Conservation (phyloP, 2,888 invertebrate species). For the Coleophora flavipennella region DNA sequence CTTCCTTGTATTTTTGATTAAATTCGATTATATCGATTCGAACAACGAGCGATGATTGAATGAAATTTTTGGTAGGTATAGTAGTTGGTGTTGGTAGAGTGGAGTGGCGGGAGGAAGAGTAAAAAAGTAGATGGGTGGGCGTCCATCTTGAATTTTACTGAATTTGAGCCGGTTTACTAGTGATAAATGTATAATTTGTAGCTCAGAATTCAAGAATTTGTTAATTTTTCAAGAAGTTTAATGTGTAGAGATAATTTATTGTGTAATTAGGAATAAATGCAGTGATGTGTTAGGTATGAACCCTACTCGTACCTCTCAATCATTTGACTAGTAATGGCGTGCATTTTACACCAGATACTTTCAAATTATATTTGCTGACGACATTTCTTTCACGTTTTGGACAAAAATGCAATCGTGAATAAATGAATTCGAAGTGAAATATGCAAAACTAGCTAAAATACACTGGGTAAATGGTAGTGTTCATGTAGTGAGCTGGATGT, state of each 20-base stretch:
- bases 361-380: constrained; percentile 60
- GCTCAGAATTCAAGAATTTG: constrained; percentile 54
- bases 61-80: no score
- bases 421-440: constrained; percentile 24
- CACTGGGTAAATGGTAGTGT: constrained; percentile 23
- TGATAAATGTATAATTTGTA: constrained; percentile 69
- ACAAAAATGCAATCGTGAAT: constrained; percentile 3
- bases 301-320: constrained; percentile 58
- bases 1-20: no score
- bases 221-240: constrained; percentile 62
- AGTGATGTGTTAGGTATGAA: constrained; percentile 83
- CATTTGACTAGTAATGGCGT: constrained; percentile 77
- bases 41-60: constrained; percentile 1
- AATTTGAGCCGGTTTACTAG: constrained; percentile 81
- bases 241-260: constrained; percentile 58
- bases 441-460: constrained; percentile 18
- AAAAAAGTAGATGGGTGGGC: constrained; percentile 74
- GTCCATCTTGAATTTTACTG: constrained; percentile 86
- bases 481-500: constrained; percentile 56
- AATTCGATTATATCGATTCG: neutral
- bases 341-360: constrained; percentile 74
- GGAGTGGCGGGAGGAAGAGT: constrained; percentile 26
- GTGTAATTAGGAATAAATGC: constrained; percentile 73
- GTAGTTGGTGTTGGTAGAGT: constrained; percentile 10
- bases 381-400: constrained; percentile 30